These are phyloP conservation scores for Rotaria magnacalcarata DNA, from an alignment of 2,888 invertebrate genomes.

Conservation along the genomic window DNA sequence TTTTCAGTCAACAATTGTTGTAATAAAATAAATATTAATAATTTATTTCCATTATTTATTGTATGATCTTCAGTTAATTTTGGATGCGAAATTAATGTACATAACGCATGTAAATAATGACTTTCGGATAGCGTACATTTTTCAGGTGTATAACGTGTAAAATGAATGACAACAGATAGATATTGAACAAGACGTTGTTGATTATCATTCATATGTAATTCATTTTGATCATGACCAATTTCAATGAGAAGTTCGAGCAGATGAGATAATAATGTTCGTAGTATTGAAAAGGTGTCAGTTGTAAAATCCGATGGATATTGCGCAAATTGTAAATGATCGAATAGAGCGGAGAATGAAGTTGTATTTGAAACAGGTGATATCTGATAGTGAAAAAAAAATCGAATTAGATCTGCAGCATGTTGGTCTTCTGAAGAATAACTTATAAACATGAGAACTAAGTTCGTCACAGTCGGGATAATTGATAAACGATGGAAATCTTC, in stretches of 20 bases:
- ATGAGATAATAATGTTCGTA: not conserved
- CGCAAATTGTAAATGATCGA: not conserved
- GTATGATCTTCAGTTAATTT: slow-evolving; percentile 32
- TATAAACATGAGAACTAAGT: no score
- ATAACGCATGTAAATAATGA: not conserved
- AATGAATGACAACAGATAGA: slow-evolving; percentile 39
- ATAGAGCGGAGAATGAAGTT: slow-evolving; percentile 14
- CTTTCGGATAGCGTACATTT: not conserved
- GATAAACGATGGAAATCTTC: no score
- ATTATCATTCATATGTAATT: slow-evolving; percentile 27
- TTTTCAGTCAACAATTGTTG: slow-evolving; percentile 2
- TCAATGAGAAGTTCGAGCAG: not conserved
- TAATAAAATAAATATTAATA: slow-evolving; percentile 12
- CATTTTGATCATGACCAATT: slow-evolving; percentile 9
- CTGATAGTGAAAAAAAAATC: not conserved
- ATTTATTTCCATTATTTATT: slow-evolving; percentile 14
- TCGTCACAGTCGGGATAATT: no score
- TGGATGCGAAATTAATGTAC: not conserved
- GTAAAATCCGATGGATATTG: slow-evolving; percentile 33
- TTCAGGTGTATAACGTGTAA: slow-evolving; percentile 6
- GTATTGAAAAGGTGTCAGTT: not conserved
- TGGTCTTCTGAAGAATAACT: no score
- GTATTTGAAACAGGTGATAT: not conserved
- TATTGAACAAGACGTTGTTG: slow-evolving; percentile 38
- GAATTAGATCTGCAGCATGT: no score